phyloP scores from a whole-genome alignment of 2,797 vertebrate genomes.

The Euphonia xanthogaster region DNA sequence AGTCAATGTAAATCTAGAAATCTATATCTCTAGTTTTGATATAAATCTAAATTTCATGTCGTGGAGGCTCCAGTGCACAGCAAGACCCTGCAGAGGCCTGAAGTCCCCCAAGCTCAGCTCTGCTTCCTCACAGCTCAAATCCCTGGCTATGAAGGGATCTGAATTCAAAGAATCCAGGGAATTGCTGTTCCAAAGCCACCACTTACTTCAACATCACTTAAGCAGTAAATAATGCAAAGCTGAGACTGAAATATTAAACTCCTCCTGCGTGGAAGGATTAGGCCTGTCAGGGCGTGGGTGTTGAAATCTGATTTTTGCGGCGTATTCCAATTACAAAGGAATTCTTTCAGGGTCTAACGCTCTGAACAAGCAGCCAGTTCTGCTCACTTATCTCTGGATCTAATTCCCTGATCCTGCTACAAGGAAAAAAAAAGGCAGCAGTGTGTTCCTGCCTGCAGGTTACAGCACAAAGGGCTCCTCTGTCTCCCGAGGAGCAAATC shows the following conservation, averaged over 20 bases:
- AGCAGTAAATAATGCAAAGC: background rate
- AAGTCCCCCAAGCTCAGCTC: background rate
- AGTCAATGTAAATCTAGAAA: background rate
- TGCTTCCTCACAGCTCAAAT: background rate
- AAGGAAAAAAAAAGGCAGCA: background rate
- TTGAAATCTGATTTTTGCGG: conserved; percentile 23
- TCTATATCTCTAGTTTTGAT: background rate
- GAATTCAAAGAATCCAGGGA: background rate
- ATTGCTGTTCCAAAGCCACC: background rate
- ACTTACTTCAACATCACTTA: background rate
- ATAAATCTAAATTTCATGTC: fast-evolving
- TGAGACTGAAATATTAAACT: background rate
- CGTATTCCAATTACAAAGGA: conserved; percentile 44
- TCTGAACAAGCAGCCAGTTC: conserved; percentile 15
- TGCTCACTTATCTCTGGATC: conserved; percentile 22
- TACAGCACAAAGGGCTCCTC: conserved; percentile 37
- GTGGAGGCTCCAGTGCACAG: too few relatives aligned
- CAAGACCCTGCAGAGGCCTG: background rate
- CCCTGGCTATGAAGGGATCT: background rate
- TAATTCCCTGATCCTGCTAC: conserved; percentile 43
- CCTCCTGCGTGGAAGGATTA: background rate
- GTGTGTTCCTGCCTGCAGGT: background rate
- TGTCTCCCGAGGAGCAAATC: background rate
- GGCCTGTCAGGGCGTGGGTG: conserved; percentile 4
- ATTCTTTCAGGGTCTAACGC: conserved; percentile 37